Evolutionary conservation across 2,797 vertebrate genomes (phyloP), one percentile per base, ranked within the genome.

Genomic region (Peromyscus attwateri): DNA sequence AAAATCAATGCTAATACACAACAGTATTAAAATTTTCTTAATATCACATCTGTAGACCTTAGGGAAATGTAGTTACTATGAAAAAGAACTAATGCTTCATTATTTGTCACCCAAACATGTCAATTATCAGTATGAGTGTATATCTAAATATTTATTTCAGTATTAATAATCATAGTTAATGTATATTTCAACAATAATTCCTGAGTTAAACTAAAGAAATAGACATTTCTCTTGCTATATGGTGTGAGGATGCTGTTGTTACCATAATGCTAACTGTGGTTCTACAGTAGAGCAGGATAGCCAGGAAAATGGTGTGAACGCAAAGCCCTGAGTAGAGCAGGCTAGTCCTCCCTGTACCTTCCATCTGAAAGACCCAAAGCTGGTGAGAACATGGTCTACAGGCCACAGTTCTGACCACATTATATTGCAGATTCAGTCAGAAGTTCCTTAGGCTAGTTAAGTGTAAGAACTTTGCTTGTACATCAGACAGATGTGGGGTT

Each of bases 1-100:
- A 43, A 34, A 80, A 52, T n/a, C 31, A 77, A 64, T 60, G 64
- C 57, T 76, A 73, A 55, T 13, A 27, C 2, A 62, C 14, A 90
- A 29, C 62, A 84, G 31, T 68, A 85, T 49, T n/a, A 60, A 77
- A 66, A 85, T 60, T 34, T 57, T 94, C 55, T 70, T 66, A 91
- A 19, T 34, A 57, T 91, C 73, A 87, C 37, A 73, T 55, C 82
- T 89, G 43, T 60, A 94, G 29, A 68, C 23, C 40, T 66, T 77
- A 87, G 89, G 14, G 60, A 88, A 49, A 85, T 77, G 31, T 12
- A 34, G 19, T 73, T 81, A 71, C 64, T 43, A 81, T 70, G 80
- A 92, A 88, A 70, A 49, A 77, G 81, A 66, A 55, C 29, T 89
- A 91, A 85, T 73, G 55, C 12, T 89, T 93, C 62, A 85, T 85